Evolutionary conservation across 37 sponge, comb jelly and placozoan species (phyloP), one percentile per base, ranked within the genome.

Genomic region (Agelas oroides): DNA sequence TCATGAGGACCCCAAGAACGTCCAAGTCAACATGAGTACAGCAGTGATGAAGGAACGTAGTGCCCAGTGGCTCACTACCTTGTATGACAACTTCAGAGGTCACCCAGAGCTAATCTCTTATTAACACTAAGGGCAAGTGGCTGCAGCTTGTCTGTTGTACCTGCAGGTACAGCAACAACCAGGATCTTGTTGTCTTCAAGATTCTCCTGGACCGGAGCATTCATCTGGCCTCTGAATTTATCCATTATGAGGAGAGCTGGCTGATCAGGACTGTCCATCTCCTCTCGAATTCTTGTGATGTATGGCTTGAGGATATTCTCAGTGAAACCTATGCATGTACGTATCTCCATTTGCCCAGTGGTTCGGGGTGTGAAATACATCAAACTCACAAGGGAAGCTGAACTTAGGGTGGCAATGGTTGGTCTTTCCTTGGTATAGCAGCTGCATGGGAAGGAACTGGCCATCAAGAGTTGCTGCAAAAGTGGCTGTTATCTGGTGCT

Each of bases 401-500:
- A 79, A 32, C 14, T 64, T 58, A n/a, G 91, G 85, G 46, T 81
- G 91, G 63, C 81, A 81, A 5, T 64, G 38, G 3, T 27, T 1
- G 11, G 81, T 78, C 53, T 84, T 89, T n/a, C 90, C 90, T 31
- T 72, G 34, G 58, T 82, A 89, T 5, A 89, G 76, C 23, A 84
- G 23, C 59, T 89, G 90, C 3, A 54, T 34, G 2, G 90, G 90
- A 14, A 89, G 80, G 55, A 54, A 76, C 33, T 75, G 54, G 0
- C 85, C 90, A 23, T 31, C 39, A 25, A 63, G 3, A 1, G 84
- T 82, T 5, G 60, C 77, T 33, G 67, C 76, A 40, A 89, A 39
- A 21, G 84, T 79, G 59, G 73, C 84, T 24, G 90, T 89, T n/a
- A 89, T 84, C 64, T 84, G 68, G 14, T 80, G 67, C 73, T 83